These are phyloP conservation scores for Prunella himalayana DNA, from an alignment of 2,113 vertebrate species.

Conservation along the genomic window DNA sequence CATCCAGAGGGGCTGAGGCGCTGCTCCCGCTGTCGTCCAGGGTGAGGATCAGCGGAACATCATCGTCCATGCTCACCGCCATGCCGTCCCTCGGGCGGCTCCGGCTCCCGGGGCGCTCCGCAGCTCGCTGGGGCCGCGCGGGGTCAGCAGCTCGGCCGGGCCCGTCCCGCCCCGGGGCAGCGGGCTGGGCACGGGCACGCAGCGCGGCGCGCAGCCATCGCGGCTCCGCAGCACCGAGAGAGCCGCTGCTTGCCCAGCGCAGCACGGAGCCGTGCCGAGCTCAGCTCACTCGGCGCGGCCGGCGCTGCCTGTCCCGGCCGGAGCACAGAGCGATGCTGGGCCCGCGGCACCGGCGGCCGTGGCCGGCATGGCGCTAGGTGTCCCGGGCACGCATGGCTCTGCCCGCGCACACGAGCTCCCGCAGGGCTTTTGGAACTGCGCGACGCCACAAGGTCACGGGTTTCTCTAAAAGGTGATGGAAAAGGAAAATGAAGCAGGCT, in stretches of 20 bases:
- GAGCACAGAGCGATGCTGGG: background rate
- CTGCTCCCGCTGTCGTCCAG: slow-evolving; percentile 82
- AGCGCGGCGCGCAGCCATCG: rapidly evolving
- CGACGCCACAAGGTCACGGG: background rate
- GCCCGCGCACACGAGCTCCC: background rate
- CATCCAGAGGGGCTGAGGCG: slow-evolving; percentile 67
- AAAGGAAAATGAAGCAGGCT: background rate
- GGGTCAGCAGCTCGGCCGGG: background rate
- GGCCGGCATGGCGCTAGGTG: background rate
- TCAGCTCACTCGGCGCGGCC: background rate
- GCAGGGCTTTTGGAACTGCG: background rate
- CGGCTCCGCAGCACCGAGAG: too few relatives aligned
- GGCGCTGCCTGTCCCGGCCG: background rate
- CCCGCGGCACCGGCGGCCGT: background rate
- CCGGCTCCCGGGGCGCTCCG: too few relatives aligned
- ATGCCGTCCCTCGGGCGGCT: slow-evolving; percentile 10
- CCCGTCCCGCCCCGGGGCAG: background rate
- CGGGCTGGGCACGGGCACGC: background rate
- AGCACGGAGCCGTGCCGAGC: too few relatives aligned
- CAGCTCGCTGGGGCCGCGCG: background rate
- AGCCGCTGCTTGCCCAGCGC: background rate
- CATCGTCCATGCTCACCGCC: slow-evolving; percentile 84
- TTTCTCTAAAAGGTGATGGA: background rate
- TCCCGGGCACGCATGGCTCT: background rate
- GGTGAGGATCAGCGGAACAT: slow-evolving; percentile 92